Evolutionary conservation across 1,140 invertebrate genomes (phyloP), one percentile per base, ranked within the genome.

Genomic region (Neuroterus valhalla): DNA sequence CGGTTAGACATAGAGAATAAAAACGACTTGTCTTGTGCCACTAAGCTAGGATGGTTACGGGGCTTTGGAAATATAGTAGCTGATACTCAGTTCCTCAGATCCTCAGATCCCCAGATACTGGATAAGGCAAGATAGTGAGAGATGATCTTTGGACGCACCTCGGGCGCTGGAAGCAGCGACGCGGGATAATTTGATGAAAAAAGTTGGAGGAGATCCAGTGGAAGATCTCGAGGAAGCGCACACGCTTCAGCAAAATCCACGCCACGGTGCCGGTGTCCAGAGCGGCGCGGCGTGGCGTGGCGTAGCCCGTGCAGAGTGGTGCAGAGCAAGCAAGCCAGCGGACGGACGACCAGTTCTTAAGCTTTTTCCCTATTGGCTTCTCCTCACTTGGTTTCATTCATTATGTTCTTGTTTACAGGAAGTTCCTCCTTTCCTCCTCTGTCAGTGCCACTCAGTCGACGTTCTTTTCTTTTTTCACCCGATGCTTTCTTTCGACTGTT

Each of bases 371-470:
- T 69, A 76, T 70, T 77, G 62, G 79, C 55, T 79, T 45, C 76
- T 79, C 79, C 76, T 70, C 62, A 76, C 71, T 81, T 74, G 71
- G 75, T 74, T 82, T 81, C 82, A 85, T 86, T 86, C 83, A 81
- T 84, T 82, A 82, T 80, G 84, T 85, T 86, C 82, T 84, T 83
- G 80, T 84, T 86, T 84, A 85, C 83, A 85, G 83, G 85, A 86
- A 84, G 83, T 80, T 79, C 81, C 78, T 84, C 70, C 72, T 81
- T 74, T 44, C 69, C 76, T 76, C 75, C 77, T 72, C 79, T 74
- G 72, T 76, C 78, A 72, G 70, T 67, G 72, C 76, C 70, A 52
- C 71, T 42, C 45, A 38, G 44, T 78, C 73, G 67, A 44, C 26
- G 31, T 78, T 72, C 76, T 77, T 74, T 77, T 73, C 74, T 75